phyloP scores from a whole-genome alignment of 2,113 vertebrate genomes.

The Ascaphus truei region DNA sequence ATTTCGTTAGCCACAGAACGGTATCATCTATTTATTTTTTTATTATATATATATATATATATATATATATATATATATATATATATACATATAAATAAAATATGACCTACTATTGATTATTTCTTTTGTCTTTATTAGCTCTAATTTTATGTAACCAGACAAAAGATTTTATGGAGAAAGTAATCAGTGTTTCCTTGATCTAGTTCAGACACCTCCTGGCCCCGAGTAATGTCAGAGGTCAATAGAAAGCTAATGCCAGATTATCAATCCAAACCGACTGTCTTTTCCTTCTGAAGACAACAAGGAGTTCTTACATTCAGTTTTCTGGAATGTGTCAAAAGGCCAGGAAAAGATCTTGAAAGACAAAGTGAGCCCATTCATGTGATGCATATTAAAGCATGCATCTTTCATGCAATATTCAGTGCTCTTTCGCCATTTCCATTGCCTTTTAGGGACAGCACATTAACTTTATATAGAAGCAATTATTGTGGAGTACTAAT shows the following conservation, averaged over 20 bases:
- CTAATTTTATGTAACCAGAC: no score
- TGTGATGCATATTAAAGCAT: no score
- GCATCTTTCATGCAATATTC: no score
- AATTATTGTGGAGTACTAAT: no score
- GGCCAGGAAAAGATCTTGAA: slow-evolving; percentile 19
- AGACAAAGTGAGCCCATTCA: slow-evolving; percentile 9
- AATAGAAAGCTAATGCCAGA: slow-evolving; percentile 26
- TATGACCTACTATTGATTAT: background rate
- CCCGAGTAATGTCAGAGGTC: background rate
- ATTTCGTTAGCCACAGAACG: no score
- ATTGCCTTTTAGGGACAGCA: no score
- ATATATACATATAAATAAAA: no score
- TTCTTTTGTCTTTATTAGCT: slow-evolving; percentile 7
- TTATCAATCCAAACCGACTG: slow-evolving; percentile 29
- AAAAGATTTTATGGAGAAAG: slow-evolving; percentile 3
- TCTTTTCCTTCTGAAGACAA: slow-evolving; percentile 13
- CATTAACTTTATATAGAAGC: no score
- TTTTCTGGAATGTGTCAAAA: slow-evolving; percentile 37
- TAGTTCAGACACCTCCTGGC: slow-evolving; percentile 24
- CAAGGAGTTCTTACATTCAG: slow-evolving; percentile 32
- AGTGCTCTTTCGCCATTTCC: no score
- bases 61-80: no score
- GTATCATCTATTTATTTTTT: no score
- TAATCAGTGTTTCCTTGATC: slow-evolving; percentile 40
- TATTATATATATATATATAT: no score